Evolutionary conservation across 1,140 invertebrate species (phyloP), one percentile per base, ranked within the genome.

Genomic region (Heterodera schachtii): DNA sequence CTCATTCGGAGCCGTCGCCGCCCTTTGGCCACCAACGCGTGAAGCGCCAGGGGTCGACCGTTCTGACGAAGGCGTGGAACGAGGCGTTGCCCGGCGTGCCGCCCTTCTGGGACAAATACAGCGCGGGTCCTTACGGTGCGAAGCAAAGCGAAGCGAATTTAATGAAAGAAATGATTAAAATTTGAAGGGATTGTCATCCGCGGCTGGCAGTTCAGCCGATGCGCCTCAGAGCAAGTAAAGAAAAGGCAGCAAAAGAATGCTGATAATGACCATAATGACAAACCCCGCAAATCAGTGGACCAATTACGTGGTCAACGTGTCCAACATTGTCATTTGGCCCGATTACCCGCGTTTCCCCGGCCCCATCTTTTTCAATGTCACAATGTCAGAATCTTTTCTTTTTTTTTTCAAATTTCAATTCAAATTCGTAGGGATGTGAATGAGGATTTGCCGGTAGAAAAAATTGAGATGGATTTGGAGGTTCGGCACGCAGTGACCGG

Each of bases 341-440:
- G 88, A 88, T 81, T 89, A 90, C 73, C 88, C 88, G 70, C 84
- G 88, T 57, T 89, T 89, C 82, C 88, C 88, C 7, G 88, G 88
- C 13, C 88, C 88, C 21, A 89, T 89, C 74, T 89, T 89, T 84
- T 89, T 90, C 87, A 89, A 89, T 78, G 88, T 89, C 3, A 89
- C 88, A n/a, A 89, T 89, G 89, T 64, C 57, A 64, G 19, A 64
- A 16, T 64, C 2, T 52, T 52, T 52, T 16, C 31, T 31, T 31
- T 6, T 49, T 49, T 60, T 1, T 64, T 1, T 19, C 52, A 52
- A 52, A 11, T 52, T 11, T 8, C 49, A 52, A 52, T 52, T 60
- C 4, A 4, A 4, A 60, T 60, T 16, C 4, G 4, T 64, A 64
- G 57, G 57, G 88, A 89, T 69, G 87, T 89, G 3, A 85, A 83